Percentiles rank a stretch among this genome's conserved stretches.
These are phyloP conservation scores for Cryptomyrus ogoouensis DNA, from an alignment of 2,113 vertebrate species.

Conservation along the genomic window DNA sequence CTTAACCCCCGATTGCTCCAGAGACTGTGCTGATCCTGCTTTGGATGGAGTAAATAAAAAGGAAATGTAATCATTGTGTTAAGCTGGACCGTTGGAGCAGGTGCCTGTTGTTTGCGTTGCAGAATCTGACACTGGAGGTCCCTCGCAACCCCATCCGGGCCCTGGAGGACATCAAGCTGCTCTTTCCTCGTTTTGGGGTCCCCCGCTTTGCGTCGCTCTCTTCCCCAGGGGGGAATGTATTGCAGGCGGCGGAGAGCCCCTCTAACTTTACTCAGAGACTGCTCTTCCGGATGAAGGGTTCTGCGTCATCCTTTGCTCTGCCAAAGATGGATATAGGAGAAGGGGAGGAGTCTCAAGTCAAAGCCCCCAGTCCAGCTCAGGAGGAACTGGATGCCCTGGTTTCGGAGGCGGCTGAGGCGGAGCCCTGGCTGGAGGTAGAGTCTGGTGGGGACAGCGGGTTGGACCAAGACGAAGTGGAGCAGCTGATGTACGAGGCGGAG, in stretches of 20 bases:
- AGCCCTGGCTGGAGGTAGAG: not conserved
- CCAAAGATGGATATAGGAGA: constrained; percentile 31
- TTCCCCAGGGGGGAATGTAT: constrained; percentile 41
- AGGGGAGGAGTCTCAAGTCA: not conserved
- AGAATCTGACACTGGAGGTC: constrained; percentile 63
- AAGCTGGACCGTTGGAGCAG: not conserved
- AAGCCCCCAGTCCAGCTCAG: constrained; percentile 8
- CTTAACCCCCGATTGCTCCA: not conserved
- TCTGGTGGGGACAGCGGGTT: not conserved
- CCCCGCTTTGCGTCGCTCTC: constrained; percentile 59
- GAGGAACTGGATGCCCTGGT: not conserved
- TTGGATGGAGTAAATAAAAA: not conserved
- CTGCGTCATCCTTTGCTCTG: constrained; percentile 41
- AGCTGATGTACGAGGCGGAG: constrained; percentile 69
- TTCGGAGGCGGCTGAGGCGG: not conserved
- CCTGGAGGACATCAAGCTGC: constrained; percentile 76
- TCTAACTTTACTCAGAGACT: constrained; percentile 57
- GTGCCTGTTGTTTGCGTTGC: constrained; percentile 15
- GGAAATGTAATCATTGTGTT: not conserved
- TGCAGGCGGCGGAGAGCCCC: constrained; percentile 48
- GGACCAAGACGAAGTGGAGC: constrained; percentile 17
- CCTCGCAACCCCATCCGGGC: constrained; percentile 63
- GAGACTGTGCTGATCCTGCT: not conserved
- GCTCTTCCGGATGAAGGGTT: constrained; percentile 57
- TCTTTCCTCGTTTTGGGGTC: constrained; percentile 76